Conservation (phyloP, 2,888 invertebrate genomes). For the Nomada hirtipes region DNA sequence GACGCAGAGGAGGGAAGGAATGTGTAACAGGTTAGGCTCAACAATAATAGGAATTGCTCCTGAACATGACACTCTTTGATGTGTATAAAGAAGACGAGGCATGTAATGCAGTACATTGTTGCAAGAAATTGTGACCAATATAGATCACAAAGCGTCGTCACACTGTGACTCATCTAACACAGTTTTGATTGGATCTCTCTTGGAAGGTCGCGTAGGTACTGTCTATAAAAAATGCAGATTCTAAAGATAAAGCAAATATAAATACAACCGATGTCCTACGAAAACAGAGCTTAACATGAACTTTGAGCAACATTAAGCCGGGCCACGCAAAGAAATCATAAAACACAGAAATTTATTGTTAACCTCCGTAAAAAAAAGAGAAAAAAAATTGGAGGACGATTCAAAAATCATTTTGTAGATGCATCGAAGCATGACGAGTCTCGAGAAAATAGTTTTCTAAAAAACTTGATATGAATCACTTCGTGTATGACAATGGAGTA, state of each 20-base stretch:
- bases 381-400: neutral
- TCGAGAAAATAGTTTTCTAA: too few relatives aligned
- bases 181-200: conserved; percentile 23
- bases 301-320: too few relatives aligned
- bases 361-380: too few relatives aligned
- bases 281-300: too few relatives aligned
- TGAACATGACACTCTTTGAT: neutral
- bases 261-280: neutral
- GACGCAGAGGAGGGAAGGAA: too few relatives aligned
- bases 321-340: too few relatives aligned
- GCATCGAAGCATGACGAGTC: too few relatives aligned
- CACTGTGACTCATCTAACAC: conserved; percentile 20
- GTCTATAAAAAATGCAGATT: neutral
- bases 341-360: too few relatives aligned
- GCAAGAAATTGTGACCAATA: neutral
- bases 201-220: neutral
- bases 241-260: conserved; percentile 11
- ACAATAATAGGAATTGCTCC: neutral
- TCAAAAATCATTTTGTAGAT: neutral
- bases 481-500: neutral
- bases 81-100: neutral
- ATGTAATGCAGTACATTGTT: neutral
- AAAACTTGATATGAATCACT: too few relatives aligned
- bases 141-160: neutral
- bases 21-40: too few relatives aligned